Percentiles rank a stretch among this genome's conserved stretches.
phyloP scores from a whole-genome alignment of 1,140 invertebrate genomes.

The Drosophila nasuta region DNA sequence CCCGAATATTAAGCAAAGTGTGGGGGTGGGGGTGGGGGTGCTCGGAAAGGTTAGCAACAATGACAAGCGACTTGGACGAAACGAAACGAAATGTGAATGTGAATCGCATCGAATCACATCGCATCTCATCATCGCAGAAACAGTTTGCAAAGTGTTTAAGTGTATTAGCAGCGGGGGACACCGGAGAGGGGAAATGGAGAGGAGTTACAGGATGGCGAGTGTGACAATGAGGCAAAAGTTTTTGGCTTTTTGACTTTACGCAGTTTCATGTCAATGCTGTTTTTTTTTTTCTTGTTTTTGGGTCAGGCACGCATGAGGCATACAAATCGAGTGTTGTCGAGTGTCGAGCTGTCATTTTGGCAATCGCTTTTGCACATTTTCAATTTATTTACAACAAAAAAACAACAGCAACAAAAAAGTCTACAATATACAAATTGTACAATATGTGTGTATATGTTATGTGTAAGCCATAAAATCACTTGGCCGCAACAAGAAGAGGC shows the following conservation, averaged over 20 bases:
- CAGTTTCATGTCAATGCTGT: not conserved
- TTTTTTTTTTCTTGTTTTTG: conserved; percentile 2
- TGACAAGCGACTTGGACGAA: conserved; percentile 39
- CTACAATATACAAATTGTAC: conserved; percentile 16
- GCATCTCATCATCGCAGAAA: conserved; percentile 23
- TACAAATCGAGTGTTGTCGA: conserved; percentile 61
- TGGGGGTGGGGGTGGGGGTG: not conserved
- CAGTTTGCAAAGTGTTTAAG: conserved; percentile 58
- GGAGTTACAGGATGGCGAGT: conserved; percentile 6
- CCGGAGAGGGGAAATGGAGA: not conserved
- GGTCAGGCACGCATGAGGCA: conserved; percentile 57
- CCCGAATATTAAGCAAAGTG: too few species aligned
- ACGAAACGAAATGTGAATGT: not conserved
- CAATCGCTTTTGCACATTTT: conserved; percentile 49
- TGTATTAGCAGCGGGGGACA: conserved; percentile 43
- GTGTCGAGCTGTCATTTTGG: conserved; percentile 40
- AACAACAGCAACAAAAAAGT: conserved; percentile 8
- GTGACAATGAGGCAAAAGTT: conserved; percentile 22
- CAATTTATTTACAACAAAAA: conserved; percentile 57
- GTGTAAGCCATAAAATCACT: conserved; percentile 65
- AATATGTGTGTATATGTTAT: conserved; percentile 7
- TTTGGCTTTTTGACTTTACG: conserved; percentile 7
- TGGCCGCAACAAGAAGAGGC: conserved; percentile 20
- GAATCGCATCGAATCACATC: conserved; percentile 14
- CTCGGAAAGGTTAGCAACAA: conserved; percentile 19